Conservation (phyloP, 2,113 vertebrate genomes). For the Petroica traversi region DNA sequence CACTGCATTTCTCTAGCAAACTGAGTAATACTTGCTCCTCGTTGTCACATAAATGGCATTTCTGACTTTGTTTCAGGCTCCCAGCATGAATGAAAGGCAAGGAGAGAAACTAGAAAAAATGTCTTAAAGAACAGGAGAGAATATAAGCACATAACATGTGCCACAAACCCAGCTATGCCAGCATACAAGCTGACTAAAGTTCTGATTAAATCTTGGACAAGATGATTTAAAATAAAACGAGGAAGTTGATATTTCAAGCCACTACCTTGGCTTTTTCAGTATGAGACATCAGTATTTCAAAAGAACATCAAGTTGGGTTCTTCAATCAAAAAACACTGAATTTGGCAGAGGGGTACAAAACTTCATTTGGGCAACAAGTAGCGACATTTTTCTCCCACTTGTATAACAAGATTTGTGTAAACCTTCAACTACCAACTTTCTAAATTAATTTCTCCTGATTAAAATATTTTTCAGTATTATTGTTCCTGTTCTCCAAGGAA, state of each 20-base stretch:
- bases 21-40: background rate
- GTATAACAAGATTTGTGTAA: background rate
- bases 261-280: background rate
- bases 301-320: background rate
- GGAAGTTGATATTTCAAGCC: background rate
- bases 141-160: accelerated
- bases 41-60: background rate
- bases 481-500: background rate
- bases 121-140: background rate
- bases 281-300: background rate
- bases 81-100: background rate
- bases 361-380: background rate
- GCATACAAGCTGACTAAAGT: background rate
- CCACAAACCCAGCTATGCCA: background rate
- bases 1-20: background rate
- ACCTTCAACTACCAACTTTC: background rate
- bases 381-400: background rate
- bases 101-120: background rate
- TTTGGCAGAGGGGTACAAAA: background rate
- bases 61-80: background rate
- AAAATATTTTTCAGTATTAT: background rate
- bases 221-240: background rate
- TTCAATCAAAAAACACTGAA: background rate
- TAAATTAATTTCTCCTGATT: background rate
- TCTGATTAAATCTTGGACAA: background rate